A percentile compares a stretch with the other conserved stretches of the same genome.
These are phyloP conservation scores for Cyprinodon diabolis DNA, from an alignment of 2,797 vertebrate species.

Conservation along the genomic window DNA sequence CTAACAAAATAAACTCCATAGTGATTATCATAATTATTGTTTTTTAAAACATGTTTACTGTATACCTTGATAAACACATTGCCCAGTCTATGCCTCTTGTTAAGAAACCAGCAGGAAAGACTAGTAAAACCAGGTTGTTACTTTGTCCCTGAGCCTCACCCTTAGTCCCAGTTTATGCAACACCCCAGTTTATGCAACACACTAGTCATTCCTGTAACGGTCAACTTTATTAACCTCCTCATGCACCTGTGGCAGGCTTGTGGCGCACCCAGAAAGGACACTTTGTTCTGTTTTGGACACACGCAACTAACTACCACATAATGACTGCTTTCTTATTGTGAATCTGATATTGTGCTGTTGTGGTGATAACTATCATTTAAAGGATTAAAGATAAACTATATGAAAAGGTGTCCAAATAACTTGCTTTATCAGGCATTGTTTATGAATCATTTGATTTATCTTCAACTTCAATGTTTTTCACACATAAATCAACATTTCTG, in stretches of 20 bases:
- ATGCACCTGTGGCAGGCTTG: background rate
- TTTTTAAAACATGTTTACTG: background rate
- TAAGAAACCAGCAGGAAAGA: background rate
- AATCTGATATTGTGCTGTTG: background rate
- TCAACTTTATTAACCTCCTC: background rate
- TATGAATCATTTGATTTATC: background rate
- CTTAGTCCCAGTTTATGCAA: background rate
- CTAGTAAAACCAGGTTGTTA: conserved; percentile 1
- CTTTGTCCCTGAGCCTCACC: background rate
- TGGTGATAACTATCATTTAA: background rate
- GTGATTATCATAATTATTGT: background rate
- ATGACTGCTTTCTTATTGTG: background rate
- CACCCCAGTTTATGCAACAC: background rate
- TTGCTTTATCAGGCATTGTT: background rate
- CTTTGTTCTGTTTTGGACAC: background rate
- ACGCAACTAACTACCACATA: too few species aligned
- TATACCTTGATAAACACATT: background rate
- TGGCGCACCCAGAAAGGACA: conserved; percentile 1
- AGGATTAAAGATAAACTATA: background rate
- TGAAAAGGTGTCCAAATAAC: background rate
- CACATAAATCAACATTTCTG: background rate
- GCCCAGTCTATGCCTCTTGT: background rate
- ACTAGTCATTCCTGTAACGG: background rate
- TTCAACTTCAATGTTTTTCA: background rate
- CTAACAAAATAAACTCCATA: background rate